A percentile compares a stretch with the other conserved stretches of the same genome.
These are phyloP conservation scores for Caenorhabditis japonica DNA, from an alignment of 2,888 invertebrate genomes.

Conservation along the genomic window DNA sequence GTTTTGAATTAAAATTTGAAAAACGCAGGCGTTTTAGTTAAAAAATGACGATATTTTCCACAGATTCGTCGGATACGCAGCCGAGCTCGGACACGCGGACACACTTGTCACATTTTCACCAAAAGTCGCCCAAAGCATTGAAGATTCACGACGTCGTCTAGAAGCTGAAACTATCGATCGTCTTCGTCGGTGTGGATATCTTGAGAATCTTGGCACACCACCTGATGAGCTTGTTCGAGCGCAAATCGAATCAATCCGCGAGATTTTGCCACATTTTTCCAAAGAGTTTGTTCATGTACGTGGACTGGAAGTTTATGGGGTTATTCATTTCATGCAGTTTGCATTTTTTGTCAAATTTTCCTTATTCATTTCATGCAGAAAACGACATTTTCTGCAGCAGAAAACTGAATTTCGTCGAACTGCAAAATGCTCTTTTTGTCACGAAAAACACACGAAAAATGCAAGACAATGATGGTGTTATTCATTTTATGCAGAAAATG, in stretches of 20 bases:
- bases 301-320: not conserved
- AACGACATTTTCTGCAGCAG: no score
- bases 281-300: constrained; percentile 42
- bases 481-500: no score
- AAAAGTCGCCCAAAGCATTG: constrained; percentile 16
- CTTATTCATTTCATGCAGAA: no score
- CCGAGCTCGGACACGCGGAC: constrained; percentile 15
- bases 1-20: no score
- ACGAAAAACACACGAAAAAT: no score
- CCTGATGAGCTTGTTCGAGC: constrained; percentile 14
- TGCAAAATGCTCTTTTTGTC: no score
- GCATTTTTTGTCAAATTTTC: no score
- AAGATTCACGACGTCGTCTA: constrained; percentile 22
- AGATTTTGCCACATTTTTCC: constrained; percentile 31
- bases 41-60: no score
- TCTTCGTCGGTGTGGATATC: constrained; percentile 30
- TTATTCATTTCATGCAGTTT: no score
- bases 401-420: no score
- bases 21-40: no score
- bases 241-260: constrained; percentile 36
- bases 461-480: no score
- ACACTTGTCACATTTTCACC: constrained; percentile 17
- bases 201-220: constrained; percentile 30
- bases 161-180: constrained; percentile 38
- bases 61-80: constrained; percentile 40